Base-by-base conservation (phyloP, 1,140 invertebrate genomes). In the Drosophila pachea region DNA sequence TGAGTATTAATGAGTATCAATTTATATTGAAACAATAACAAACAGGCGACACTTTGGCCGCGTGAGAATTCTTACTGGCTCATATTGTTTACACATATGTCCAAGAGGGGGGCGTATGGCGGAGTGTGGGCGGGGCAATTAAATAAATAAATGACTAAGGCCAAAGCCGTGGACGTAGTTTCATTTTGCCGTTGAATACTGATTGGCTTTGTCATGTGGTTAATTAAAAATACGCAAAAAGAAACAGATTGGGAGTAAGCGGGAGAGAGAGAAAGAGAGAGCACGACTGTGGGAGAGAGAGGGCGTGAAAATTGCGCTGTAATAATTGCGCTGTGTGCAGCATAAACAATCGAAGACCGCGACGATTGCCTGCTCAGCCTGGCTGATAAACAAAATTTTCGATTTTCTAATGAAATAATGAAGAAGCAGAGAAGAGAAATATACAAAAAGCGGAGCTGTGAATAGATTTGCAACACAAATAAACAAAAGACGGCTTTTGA, bases 381-480 rank as follows among this genome's bases (percentile, higher is more conserved):
- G 42, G 40, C 14, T 53, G 36, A 61, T 72, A 72, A 72, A 72
- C 69, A 72, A 68, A 59, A 73, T 71, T 59, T 67, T 47, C 58
- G 64, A 64, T 78, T 75, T 79, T 83, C 76, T 86, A 83, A 86
- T 68, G 76, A 56, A 84, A 61, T 59, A 63, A 55, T 70, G 71
- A 16, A 73, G 62, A 69, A 53, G 36, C 16, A n/a, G 4, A 47
- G n/a, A 36, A 16, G 22, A 29, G 12, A 4, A 40, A 43, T 43
- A 43, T 43, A 43, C 40, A 43, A 32, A 58, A 31, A 7, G 35
- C 29, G n/a, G 7, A 61, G 68, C 79, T 79, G 76, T 84, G 68
- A 86, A 84, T 83, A 76, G 79, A 83, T 83, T 83, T 65, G 81
- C 79, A 84, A 79, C 76, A 84, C 62, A 83, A 83, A 83, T 83